phyloP scores from a whole-genome alignment of 2,888 invertebrate species.

The Caenorhabditis sp. region DNA sequence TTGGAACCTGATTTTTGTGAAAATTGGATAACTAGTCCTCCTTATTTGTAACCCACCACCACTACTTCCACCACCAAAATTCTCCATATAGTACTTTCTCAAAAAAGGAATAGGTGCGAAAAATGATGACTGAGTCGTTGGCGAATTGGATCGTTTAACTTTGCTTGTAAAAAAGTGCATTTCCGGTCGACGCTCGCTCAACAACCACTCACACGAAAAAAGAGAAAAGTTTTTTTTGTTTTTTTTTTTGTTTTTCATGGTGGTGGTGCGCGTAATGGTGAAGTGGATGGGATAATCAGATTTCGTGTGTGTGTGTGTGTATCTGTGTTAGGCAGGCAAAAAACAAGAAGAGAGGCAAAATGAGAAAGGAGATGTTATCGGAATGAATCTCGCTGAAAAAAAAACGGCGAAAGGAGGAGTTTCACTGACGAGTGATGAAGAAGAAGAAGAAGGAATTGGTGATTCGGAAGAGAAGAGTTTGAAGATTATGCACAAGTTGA shows the following conservation, averaged over 20 bases:
- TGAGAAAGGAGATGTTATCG: neutral
- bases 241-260: neutral
- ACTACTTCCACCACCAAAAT: neutral
- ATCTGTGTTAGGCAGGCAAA: too few species aligned
- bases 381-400: too few species aligned
- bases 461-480: too few species aligned
- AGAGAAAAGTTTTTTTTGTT: neutral
- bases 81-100: conserved; percentile 11
- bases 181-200: neutral
- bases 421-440: too few species aligned
- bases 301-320: neutral
- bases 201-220: neutral
- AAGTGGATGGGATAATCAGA: conserved; percentile 1
- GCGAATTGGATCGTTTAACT: too few species aligned
- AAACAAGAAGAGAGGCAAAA: neutral
- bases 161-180: too few species aligned
- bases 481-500: too few species aligned
- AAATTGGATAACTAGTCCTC: too few species aligned
- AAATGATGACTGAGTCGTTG: neutral
- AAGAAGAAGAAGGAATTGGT: too few species aligned
- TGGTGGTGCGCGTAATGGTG: neutral
- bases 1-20: too few species aligned
- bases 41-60: neutral
- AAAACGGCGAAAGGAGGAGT: too few species aligned
- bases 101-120: conserved; percentile 19